These are phyloP conservation scores for Hydrochoerus hydrochaeris DNA, from an alignment of 2,113 vertebrate species.

Conservation along the genomic window DNA sequence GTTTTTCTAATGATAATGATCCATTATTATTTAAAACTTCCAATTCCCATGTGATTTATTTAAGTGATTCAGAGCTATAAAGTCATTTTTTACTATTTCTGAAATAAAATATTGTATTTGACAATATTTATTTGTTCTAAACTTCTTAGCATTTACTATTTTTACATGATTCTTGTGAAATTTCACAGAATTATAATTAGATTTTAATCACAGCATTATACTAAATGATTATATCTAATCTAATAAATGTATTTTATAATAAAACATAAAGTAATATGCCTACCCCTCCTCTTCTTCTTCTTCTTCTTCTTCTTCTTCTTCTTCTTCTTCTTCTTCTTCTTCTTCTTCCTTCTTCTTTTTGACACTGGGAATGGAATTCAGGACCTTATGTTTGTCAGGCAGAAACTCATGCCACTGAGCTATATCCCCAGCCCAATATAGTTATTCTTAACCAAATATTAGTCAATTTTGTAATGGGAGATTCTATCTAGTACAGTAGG, in stretches of 20 bases:
- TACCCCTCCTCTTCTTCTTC: too few species aligned
- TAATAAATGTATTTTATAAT: not conserved
- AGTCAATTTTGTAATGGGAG: not conserved
- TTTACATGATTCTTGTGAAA: not conserved
- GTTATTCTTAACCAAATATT: not conserved
- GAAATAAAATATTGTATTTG: not conserved
- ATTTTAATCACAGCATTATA: not conserved
- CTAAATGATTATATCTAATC: not conserved
- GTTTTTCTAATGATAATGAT: not conserved
- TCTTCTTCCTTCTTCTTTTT: too few species aligned
- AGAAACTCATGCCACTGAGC: too few species aligned
- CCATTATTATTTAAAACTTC: not conserved
- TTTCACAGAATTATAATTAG: not conserved
- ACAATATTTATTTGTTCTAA: not conserved
- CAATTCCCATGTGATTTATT: not conserved
- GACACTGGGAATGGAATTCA: too few species aligned
- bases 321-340: too few species aligned
- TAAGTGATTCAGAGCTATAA: not conserved
- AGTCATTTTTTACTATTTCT: not conserved
- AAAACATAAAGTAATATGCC: not conserved
- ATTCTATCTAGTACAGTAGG: not conserved
- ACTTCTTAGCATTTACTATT: not conserved
- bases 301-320: too few species aligned
- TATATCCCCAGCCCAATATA: too few species aligned
- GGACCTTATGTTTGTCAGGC: too few species aligned